Evolutionary conservation across 2,888 invertebrate species (phyloP).

Genomic region (Amblyjoppa fuscipennis): DNA sequence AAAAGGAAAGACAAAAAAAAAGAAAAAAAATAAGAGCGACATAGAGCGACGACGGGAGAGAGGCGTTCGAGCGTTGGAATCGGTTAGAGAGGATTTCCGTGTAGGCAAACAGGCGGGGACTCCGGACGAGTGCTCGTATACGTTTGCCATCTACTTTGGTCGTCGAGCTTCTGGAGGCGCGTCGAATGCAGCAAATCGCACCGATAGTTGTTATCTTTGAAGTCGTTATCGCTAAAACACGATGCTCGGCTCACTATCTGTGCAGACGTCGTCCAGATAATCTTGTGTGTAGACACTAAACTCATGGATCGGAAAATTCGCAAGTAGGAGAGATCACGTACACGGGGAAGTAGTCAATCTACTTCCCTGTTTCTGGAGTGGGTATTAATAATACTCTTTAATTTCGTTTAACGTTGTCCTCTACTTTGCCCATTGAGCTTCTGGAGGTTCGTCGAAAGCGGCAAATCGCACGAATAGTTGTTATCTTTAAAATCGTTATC

Average conservation of each 20-base stretch:
- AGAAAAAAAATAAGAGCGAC: conserved; percentile 46
- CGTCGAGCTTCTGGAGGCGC: conserved; percentile 55
- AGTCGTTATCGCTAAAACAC: conserved; percentile 29
- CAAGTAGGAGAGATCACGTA: neutral
- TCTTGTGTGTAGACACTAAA: neutral
- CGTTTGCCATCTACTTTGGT: conserved; percentile 56
- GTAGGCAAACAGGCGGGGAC: conserved; percentile 83
- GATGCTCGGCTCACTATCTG: neutral
- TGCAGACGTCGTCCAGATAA: neutral
- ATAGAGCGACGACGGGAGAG: conserved; percentile 45
- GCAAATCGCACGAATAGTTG: too few species aligned
- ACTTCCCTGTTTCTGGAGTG: neutral
- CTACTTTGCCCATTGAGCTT: conserved; percentile 51
- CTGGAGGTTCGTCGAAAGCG: neutral
- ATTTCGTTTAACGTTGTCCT: conserved; percentile 50
- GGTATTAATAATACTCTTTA: conserved; percentile 55
- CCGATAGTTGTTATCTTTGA: conserved; percentile 1
- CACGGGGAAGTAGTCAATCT: neutral
- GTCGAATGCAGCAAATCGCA: conserved; percentile 43
- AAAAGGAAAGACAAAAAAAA: conserved; percentile 30
- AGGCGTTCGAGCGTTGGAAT: conserved; percentile 81
- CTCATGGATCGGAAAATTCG: neutral
- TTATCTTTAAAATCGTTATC: too few species aligned
- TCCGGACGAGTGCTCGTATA: conserved; percentile 44
- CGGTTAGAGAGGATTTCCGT: conserved; percentile 85